Conservation (phyloP, 37 sponge, comb jelly and placozoan genomes). For the Mnemiopsis leidyi region DNA sequence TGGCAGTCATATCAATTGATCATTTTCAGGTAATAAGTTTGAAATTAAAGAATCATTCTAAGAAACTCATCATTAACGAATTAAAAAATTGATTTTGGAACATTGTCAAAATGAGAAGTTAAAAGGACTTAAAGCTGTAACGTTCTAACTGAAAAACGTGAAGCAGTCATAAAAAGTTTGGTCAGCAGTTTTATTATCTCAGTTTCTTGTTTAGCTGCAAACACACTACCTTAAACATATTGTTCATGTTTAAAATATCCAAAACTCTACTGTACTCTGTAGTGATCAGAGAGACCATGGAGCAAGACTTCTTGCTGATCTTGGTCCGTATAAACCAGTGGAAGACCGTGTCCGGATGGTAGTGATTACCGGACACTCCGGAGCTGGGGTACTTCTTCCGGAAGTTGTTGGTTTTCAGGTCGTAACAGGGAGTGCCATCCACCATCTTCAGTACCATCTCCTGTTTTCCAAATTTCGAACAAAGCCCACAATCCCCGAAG, state of each 20-base stretch:
- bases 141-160: no score
- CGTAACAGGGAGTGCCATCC: slow-evolving; percentile 21
- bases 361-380: background rate
- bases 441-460: background rate
- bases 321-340: background rate
- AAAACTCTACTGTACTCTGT: background rate
- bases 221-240: background rate
- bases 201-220: background rate
- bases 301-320: background rate
- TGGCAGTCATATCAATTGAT: no score
- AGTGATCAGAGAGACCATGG: background rate
- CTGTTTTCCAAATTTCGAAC: background rate
- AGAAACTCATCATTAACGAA: no score
- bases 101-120: no score
- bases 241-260: background rate
- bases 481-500: slow-evolving; percentile 32
- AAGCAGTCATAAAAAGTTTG: no score
- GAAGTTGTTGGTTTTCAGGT: background rate
- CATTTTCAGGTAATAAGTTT: no score
- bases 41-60: no score
- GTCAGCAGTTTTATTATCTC: no score
- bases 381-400: background rate
- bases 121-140: no score
- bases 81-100: no score
- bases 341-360: background rate